Percentiles rank a stretch among this genome's conserved stretches.
Conservation (phyloP, 2,113 vertebrate genomes). For the Falco punctatus region DNA sequence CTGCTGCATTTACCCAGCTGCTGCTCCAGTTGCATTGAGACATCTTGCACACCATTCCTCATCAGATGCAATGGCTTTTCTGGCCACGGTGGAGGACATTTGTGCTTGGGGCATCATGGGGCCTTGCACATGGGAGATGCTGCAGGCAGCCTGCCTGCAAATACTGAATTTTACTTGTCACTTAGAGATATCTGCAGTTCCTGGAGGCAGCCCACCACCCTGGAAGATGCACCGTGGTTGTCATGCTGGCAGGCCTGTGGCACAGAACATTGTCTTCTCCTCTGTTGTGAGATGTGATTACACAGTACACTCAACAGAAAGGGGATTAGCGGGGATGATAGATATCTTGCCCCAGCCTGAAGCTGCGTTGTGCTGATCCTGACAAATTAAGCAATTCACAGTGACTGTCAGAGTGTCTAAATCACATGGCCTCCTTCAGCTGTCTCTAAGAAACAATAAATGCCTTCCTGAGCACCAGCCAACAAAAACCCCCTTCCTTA, state of each 20-base stretch:
- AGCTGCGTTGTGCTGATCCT: neutral
- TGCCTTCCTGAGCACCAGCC: neutral
- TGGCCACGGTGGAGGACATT: neutral
- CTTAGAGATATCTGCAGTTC: neutral
- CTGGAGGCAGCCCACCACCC: neutral
- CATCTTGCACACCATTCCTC: neutral
- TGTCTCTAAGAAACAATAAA: neutral
- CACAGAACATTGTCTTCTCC: neutral
- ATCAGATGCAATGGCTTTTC: neutral
- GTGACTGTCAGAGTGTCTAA: neutral
- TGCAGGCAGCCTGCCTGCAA: neutral
- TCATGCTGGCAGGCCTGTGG: neutral
- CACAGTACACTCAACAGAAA: neutral
- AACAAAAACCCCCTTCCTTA: conserved; percentile 4
- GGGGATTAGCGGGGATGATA: neutral
- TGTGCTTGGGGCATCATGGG: rapidly evolving
- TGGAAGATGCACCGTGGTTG: rapidly evolving
- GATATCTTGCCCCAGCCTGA: neutral
- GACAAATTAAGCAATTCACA: neutral
- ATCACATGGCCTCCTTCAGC: neutral
- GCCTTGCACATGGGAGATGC: neutral
- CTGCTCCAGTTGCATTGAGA: rapidly evolving
- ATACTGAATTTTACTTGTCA: neutral
- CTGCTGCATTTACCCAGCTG: neutral
- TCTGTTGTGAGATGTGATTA: neutral